Evolutionary conservation across 1,140 invertebrate species (phyloP), one percentile per base, ranked within the genome.

Genomic region (Spodoptera frugiperda): DNA sequence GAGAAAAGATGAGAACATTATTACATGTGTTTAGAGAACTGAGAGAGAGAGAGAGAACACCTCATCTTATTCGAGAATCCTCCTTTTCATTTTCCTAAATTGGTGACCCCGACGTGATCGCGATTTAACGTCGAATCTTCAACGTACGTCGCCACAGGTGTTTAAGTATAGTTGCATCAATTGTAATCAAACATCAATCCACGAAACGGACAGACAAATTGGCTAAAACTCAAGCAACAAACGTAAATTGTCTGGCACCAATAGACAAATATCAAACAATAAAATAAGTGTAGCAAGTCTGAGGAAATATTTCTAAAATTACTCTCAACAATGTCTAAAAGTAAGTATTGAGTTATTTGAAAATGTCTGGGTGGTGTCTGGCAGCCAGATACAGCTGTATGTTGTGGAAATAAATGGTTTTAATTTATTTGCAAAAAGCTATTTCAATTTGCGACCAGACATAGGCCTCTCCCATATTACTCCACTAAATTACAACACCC

Each of bases 311-410:
- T 39, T 61, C 57, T 61, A 61, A 61, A 15, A 44, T 61, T 61
- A 61, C 39, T 33, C 9, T 61, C 57, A 33, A 61, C 57, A 44
- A 39, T 44, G n/a, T 61, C 33, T 61, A 39, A 61, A 61, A 61
- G 57, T 61, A 61, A 61, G 19, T 44, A 39, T 61, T 44, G 33
- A 17, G 57, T 10, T 44, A 61, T 61, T 61, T 11, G 33, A 61
- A 10, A 61, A n/a, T 61, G 33, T 61, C 57, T 61, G 33, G 57
- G 9, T 11, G n/a, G 57, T 39, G n/a, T 11, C 33, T 61, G 57
- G 57, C 9, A 61, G 33, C 57, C 57, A 61, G 57, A n/a, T n/a
- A n/a, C n/a, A n/a, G n/a, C 33, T 61, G 57, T n/a, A n/a, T 19
- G 33, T 15, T 61, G 57, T 61, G 10, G 57, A 44, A n/a, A 61